Conservation (phyloP, 2,113 vertebrate genomes). For the Brachyhypopomus occidentalis region DNA sequence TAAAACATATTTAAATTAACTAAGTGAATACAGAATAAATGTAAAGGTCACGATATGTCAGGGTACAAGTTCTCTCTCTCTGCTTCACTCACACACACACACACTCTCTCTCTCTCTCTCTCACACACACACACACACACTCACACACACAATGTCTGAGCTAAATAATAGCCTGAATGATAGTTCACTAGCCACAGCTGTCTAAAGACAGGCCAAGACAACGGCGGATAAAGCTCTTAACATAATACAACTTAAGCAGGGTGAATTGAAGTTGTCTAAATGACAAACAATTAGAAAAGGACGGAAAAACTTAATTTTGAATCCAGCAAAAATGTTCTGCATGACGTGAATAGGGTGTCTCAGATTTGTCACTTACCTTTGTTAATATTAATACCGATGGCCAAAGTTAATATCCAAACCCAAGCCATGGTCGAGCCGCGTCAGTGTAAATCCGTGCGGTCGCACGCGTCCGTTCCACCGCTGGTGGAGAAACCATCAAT, state of each 20-base stretch:
- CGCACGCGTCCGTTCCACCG: slow-evolving; percentile 43
- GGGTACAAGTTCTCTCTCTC: too few relatives aligned
- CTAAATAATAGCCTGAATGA: not conserved
- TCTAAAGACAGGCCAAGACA: not conserved
- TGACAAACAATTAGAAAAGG: too few relatives aligned
- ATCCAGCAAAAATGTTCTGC: too few relatives aligned
- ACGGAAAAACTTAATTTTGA: too few relatives aligned
- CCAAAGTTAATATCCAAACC: slow-evolving; percentile 77
- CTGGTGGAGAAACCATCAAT: slow-evolving; percentile 66
- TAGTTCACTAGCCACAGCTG: not conserved
- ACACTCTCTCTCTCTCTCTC: not conserved
- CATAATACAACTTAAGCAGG: slow-evolving; percentile 7
- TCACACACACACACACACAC: slow-evolving; percentile 11
- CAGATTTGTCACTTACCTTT: slow-evolving; percentile 66
- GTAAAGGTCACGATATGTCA: not conserved
- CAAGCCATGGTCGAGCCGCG: slow-evolving; percentile 74
- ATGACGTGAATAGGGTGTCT: too few relatives aligned
- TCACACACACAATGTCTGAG: slow-evolving; percentile 35
- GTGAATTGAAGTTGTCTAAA: not conserved
- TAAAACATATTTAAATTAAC: too few relatives aligned
- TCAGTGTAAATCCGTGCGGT: slow-evolving; percentile 61
- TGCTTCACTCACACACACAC: not conserved
- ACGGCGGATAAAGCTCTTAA: not conserved
- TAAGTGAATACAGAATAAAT: not conserved
- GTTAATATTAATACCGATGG: slow-evolving; percentile 71